Evolutionary conservation across 1,140 invertebrate genomes (phyloP), one percentile per base, ranked within the genome.

Genomic region (Microplitis demolitor): DNA sequence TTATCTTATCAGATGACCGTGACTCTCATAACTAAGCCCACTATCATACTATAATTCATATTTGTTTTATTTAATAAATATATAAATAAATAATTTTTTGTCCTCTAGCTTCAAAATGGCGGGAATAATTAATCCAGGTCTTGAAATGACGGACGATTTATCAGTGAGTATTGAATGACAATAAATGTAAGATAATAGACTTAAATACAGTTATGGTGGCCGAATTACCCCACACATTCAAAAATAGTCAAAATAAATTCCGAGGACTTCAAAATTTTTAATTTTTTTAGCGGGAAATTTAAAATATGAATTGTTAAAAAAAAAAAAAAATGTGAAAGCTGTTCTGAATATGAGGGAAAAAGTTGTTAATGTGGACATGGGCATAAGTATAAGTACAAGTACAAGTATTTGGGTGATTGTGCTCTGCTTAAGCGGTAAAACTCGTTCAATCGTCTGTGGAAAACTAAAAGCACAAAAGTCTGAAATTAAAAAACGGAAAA

Each of bases 71-170:
- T n/a, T 4, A 14, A 63, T 45, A 45, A 45, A 45, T 45, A 45
- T 8, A 45, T 45, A 5, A 45, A 45, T 45, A 45, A 6, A 11
- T 9, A 5, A 24, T 67, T 73, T 50, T 66, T 66, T 35, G 39
- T 64, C 67, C 72, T 75, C n/a, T 67, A 77, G 64, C 37, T 35
- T 31, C 35, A 71, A 4, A 1, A 80, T 79, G 74, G 71, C 50
- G 5, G 78, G 79, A 34, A 68, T 79, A 33, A 71, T 74, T 13
- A 80, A 80, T 67, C 50, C 61, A 13, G 76, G n/a, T 0, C 77
- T 71, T n/a, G 75, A 76, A 9, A 33, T 61, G 1, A 0, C 73
- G 4, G 56, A 71, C 3, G 50, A 74, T 74, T 71, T 76, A 39
- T 62, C 13, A 58, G 61, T 45, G 50, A 9, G n/a, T 8, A 58